These are phyloP conservation scores for Ecliptopera silaceata DNA, from an alignment of 2,888 invertebrate species.

Conservation along the genomic window DNA sequence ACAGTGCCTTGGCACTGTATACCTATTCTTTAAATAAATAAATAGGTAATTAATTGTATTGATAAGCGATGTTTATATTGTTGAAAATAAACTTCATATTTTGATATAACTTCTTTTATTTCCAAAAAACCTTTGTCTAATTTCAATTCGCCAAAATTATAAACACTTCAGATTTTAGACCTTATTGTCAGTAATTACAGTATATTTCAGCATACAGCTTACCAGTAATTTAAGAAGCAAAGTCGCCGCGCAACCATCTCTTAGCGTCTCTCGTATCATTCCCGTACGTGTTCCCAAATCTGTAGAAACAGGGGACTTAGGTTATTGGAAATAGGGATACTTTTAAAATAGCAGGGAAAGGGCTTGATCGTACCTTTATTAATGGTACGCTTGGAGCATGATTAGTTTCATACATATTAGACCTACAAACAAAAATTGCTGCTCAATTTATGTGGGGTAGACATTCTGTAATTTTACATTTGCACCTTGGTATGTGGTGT, in stretches of 20 bases:
- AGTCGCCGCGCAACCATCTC: constrained; percentile 87
- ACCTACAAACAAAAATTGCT: constrained; percentile 50
- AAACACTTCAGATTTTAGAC: constrained; percentile 41
- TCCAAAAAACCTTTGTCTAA: constrained; percentile 23
- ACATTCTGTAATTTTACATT: too few relatives aligned
- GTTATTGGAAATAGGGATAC: background rate
- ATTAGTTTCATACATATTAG: constrained; percentile 45
- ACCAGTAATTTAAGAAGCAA: constrained; percentile 54
- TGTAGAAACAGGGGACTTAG: constrained; percentile 42
- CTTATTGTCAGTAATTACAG: constrained; percentile 19
- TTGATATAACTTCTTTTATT: constrained; percentile 22
- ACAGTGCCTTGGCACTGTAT: background rate
- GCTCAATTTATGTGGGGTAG: background rate
- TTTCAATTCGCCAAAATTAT: constrained; percentile 34
- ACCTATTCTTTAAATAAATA: background rate
- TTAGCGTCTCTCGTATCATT: constrained; percentile 89
- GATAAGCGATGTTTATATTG: constrained; percentile 2
- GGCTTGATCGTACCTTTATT: constrained; percentile 42
- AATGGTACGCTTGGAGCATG: constrained; percentile 44
- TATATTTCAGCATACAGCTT: constrained; percentile 19
- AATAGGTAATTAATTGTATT: background rate
- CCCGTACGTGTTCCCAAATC: constrained; percentile 90
- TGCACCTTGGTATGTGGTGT: too few relatives aligned
- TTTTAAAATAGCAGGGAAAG: constrained; percentile 2
- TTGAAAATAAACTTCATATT: constrained; percentile 20